phyloP scores from a whole-genome alignment of 37 sponge, comb jelly and placozoan genomes.

The Hormiphora californensis region DNA sequence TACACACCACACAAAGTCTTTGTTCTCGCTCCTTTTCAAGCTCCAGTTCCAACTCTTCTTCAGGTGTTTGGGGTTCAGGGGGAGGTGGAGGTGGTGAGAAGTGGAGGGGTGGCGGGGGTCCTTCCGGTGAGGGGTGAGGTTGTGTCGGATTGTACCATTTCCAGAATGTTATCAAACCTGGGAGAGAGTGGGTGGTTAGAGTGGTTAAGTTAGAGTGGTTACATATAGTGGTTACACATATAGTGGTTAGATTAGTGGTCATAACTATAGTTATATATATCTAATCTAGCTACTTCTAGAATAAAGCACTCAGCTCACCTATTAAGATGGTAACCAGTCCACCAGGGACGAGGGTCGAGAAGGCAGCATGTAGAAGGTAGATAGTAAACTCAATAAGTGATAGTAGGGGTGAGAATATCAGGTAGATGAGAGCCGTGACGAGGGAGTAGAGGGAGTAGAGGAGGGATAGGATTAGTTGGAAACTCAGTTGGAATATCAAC shows the following conservation, averaged over 20 bases:
- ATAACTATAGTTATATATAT: background rate
- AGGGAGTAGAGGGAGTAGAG: background rate
- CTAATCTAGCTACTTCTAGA: background rate
- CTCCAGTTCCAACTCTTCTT: background rate
- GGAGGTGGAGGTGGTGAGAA: conserved; percentile 42
- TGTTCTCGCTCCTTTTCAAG: conserved; percentile 24
- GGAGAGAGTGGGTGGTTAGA: background rate
- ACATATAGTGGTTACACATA: background rate
- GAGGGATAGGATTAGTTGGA: conserved; percentile 42
- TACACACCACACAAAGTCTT: conserved; percentile 39
- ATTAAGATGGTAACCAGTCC: conserved; percentile 34
- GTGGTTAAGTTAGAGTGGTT: background rate
- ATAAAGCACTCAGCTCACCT: background rate
- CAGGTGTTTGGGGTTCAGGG: background rate
- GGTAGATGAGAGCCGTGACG: background rate
- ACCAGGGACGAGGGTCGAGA: background rate
- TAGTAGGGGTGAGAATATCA: conserved; percentile 25
- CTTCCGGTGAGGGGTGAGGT: background rate
- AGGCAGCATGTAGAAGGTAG: conserved; percentile 12
- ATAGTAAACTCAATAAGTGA: background rate
- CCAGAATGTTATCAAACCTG: conserved; percentile 52
- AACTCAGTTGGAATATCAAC: background rate
- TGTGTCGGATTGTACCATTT: conserved; percentile 44
- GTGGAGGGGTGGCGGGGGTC: background rate
- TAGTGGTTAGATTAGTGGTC: background rate